Evolutionary conservation across 2,888 invertebrate genomes (phyloP), one percentile per base, ranked within the genome.

Genomic region (Melinaea menophilus): DNA sequence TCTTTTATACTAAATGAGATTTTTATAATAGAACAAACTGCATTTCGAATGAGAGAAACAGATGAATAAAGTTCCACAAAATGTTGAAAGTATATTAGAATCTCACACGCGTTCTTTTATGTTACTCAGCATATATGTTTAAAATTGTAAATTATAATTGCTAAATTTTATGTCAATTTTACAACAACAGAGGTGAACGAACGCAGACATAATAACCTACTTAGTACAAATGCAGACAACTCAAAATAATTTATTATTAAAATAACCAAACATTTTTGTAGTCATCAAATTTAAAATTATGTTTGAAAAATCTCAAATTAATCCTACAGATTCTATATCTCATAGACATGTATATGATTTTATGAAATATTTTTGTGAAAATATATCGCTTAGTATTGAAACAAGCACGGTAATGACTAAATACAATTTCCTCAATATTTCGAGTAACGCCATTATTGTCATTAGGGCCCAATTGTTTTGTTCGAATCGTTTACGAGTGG

Each of bases 391-490:
- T 22, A 22, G 22, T 22, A 22, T 41, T 2, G 5, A 9, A 22
- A 51, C 51, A 51, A 51, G 5, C 51, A 4, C 31, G 2, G 7
- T 51, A 51, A 51, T 51, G 73, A 67, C 67, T 65, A 45, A 56
- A 56, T 61, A 61, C 47, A 34, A 37, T 37, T 31, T 58, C 61
- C 59, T 35, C 45, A 62, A 69, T 64, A 70, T 70, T 70, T 67
- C 65, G 64, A 65, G 69, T 70, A 72, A 70, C 64, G 60, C 66
- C 59, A 64, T 70, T 72, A 70, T 69, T 57, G 72, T 86, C 88
- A 85, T 88, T 88, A 88, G 85, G 70, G 77, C 65, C 66, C 82
- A 75, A 88, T 88, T 88, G 88, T 88, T 86, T 84, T 79, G 79
- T 73, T 73, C 22, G 73, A 76, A 74, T 60, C 75, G 72, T 76